phyloP scores from a whole-genome alignment of 1,140 invertebrate species.

The Campoletis sonorensis region DNA sequence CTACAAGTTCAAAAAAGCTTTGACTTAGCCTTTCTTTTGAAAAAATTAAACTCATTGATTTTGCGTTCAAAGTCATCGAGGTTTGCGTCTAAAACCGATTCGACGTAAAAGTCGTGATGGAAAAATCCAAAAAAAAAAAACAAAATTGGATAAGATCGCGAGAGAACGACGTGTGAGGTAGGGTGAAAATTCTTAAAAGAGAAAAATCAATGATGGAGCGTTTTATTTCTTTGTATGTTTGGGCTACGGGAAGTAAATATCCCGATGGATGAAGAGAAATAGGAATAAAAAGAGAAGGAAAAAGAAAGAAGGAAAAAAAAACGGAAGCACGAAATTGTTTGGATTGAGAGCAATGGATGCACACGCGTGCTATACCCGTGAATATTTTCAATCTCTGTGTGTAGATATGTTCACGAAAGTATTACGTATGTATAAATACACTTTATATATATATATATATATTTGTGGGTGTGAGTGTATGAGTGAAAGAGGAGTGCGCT shows the following conservation, averaged over 20 bases:
- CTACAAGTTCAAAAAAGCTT: neutral
- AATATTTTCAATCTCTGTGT: neutral
- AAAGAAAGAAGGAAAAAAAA: constrained; percentile 50
- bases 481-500: constrained; percentile 71
- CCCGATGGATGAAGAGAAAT: constrained; percentile 46
- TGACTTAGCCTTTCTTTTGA: neutral
- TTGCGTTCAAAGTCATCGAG: no score
- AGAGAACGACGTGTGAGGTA: no score
- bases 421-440: neutral
- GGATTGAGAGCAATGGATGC: neutral
- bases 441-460: constrained; percentile 5
- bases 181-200: neutral
- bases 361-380: constrained; percentile 12
- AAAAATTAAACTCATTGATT: neutral
- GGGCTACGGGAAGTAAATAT: neutral
- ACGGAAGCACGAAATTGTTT: constrained; percentile 40
- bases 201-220: neutral
- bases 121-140: no score
- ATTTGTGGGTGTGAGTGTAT: constrained; percentile 5
- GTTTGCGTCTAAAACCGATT: no score
- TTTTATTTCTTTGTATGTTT: neutral
- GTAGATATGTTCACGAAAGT: constrained; percentile 1
- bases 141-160: no score
- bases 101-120: no score
- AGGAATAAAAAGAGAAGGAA: constrained; percentile 40